Conservation (phyloP, 2,797 vertebrate genomes). For the Sebastes diploproa region DNA sequence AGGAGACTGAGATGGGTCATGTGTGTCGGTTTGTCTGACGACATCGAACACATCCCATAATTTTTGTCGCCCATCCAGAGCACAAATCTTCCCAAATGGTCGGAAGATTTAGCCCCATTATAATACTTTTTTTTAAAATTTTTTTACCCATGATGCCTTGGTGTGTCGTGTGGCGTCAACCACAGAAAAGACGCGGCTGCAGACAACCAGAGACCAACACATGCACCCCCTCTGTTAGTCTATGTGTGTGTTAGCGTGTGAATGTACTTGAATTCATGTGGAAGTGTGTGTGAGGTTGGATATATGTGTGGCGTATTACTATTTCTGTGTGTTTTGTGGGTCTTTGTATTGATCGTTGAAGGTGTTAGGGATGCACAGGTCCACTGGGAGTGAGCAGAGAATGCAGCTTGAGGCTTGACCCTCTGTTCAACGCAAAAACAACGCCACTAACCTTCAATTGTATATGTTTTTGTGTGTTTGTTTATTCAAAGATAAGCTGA, state of each 20-base stretch:
- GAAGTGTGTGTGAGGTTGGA: conserved; percentile 55
- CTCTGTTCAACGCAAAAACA: conserved; percentile 77
- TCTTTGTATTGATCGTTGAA: conserved; percentile 38
- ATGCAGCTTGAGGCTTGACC: conserved; percentile 94
- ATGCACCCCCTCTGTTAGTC: conserved; percentile 86
- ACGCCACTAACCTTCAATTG: conserved; percentile 37
- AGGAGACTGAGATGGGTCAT: conserved; percentile 67
- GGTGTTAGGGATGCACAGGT: conserved; percentile 84
- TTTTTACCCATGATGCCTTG: conserved; percentile 90
- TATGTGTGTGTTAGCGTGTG: conserved; percentile 81
- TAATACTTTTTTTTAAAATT: not conserved
- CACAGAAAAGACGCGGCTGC: conserved; percentile 98
- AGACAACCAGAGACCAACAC: conserved; percentile 96
- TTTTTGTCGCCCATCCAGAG: conserved; percentile 69
- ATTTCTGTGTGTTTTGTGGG: conserved; percentile 16
- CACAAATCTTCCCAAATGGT: conserved; percentile 82
- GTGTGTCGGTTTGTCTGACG: conserved; percentile 59
- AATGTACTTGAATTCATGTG: conserved; percentile 30
- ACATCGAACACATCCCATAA: conserved; percentile 65
- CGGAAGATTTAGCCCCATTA: conserved; percentile 40
- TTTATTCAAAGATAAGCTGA: conserved; percentile 5
- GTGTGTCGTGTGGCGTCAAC: conserved; percentile 99
- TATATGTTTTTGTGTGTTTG: conserved; percentile 8
- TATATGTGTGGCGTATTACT: not conserved
- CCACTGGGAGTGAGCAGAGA: conserved; percentile 96